Conservation (phyloP, 2,888 invertebrate species). For the Candidula unifasciata region DNA sequence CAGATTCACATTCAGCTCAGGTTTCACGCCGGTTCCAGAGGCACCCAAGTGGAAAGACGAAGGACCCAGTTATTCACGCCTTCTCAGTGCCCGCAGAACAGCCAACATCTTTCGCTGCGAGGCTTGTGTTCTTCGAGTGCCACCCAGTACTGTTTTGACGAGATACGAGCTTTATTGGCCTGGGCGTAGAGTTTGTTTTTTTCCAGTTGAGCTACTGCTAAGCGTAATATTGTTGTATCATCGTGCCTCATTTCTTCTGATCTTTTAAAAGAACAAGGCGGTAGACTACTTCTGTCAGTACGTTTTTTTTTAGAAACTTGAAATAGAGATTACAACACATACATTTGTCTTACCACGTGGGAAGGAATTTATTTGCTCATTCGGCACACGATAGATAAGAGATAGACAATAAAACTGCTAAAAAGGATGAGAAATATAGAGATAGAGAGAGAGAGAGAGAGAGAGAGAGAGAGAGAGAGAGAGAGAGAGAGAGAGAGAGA, state of each 20-base stretch:
- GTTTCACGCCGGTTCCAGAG: conserved; percentile 7
- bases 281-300: too few relatives aligned
- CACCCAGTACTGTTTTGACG: neutral
- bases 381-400: too few relatives aligned
- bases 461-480: neutral
- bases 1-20: conserved; percentile 20
- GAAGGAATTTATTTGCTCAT: too few relatives aligned
- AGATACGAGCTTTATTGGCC: neutral
- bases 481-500: neutral
- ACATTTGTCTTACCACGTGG: too few relatives aligned
- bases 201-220: too few relatives aligned
- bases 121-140: neutral
- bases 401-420: too few relatives aligned
- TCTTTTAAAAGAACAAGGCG: too few relatives aligned
- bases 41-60: conserved; percentile 1
- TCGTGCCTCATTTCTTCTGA: too few relatives aligned
- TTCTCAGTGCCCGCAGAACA: conserved; percentile 1
- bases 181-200: too few relatives aligned
- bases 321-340: too few relatives aligned
- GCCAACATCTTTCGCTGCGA: neutral
- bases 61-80: neutral
- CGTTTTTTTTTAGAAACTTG: too few relatives aligned
- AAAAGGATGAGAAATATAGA: neutral
- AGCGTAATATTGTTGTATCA: too few relatives aligned
- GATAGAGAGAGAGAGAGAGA: neutral